phyloP scores from a whole-genome alignment of 2,797 vertebrate genomes.

The Oreortyx pictus region DNA sequence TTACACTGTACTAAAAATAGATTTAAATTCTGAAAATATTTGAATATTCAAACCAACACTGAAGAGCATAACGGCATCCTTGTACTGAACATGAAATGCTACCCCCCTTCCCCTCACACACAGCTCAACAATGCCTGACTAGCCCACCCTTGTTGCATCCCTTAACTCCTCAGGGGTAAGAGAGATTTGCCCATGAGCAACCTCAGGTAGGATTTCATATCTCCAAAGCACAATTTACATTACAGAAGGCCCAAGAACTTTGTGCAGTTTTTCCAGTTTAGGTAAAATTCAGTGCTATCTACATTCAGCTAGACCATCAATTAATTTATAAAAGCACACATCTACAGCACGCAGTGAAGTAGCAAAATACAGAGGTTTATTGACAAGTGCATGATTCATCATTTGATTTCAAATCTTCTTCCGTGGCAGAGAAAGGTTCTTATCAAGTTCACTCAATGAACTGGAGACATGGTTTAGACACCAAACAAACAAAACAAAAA shows the following conservation, averaged over 20 bases:
- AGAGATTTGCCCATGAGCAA: not conserved
- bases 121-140: not conserved
- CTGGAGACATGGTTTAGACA: not conserved
- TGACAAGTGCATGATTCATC: conserved; percentile 50
- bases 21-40: not conserved
- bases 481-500: not conserved
- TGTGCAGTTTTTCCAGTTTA: not conserved
- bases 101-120: not conserved
- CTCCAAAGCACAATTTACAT: not conserved
- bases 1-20: not conserved
- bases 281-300: not conserved
- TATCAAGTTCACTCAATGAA: not conserved
- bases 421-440: not conserved
- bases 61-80: not conserved
- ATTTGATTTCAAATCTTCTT: not conserved
- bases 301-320: rapidly evolving
- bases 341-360: conserved; percentile 2
- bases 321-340: not conserved
- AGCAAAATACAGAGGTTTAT: conserved; percentile 76
- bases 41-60: not conserved
- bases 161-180: not conserved
- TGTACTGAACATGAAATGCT: not conserved
- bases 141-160: rapidly evolving
- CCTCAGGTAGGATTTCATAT: not conserved
- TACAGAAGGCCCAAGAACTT: not conserved